Percentiles rank a stretch among this genome's conserved stretches.
phyloP scores from a whole-genome alignment of 2,113 vertebrate species.

The Isurus oxyrinchus region DNA sequence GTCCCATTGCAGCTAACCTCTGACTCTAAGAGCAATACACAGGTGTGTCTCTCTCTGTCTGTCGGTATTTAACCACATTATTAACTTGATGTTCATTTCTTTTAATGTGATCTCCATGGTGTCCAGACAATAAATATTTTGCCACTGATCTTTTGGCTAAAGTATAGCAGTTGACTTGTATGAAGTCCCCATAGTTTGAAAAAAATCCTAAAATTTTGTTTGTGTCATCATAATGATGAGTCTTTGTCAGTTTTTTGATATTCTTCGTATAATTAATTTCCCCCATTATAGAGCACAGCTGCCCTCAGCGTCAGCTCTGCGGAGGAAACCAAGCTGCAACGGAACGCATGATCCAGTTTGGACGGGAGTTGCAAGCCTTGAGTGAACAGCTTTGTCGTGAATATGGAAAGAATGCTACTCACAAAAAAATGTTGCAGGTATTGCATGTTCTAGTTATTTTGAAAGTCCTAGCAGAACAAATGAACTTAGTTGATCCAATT shows the following conservation, averaged over 20 bases:
- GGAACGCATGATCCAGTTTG: constrained; percentile 95
- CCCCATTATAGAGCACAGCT: constrained; percentile 66
- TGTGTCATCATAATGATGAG: not conserved
- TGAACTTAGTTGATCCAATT: not conserved
- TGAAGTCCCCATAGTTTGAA: not conserved
- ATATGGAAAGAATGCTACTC: constrained; percentile 83
- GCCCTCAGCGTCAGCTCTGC: constrained; percentile 79
- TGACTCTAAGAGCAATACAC: not conserved
- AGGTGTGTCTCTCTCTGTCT: not conserved
- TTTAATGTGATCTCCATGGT: not conserved
- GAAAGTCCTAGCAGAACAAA: not conserved
- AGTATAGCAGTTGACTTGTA: not conserved
- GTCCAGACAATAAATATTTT: not conserved
- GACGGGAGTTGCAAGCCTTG: constrained; percentile 86
- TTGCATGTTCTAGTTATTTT: not conserved
- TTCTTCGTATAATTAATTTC: not conserved
- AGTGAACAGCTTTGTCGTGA: constrained; percentile 87
- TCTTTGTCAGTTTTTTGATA: not conserved
- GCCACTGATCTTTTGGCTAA: not conserved
- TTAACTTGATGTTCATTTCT: not conserved
- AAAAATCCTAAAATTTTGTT: not conserved
- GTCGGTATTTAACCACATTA: not conserved
- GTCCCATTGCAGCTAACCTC: not conserved
- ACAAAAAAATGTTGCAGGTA: constrained; percentile 84
- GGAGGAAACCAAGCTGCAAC: constrained; percentile 92